Evolutionary conservation across 2,113 vertebrate species (phyloP), one percentile per base, ranked within the genome.

Genomic region (Rhinoptilus africanus): DNA sequence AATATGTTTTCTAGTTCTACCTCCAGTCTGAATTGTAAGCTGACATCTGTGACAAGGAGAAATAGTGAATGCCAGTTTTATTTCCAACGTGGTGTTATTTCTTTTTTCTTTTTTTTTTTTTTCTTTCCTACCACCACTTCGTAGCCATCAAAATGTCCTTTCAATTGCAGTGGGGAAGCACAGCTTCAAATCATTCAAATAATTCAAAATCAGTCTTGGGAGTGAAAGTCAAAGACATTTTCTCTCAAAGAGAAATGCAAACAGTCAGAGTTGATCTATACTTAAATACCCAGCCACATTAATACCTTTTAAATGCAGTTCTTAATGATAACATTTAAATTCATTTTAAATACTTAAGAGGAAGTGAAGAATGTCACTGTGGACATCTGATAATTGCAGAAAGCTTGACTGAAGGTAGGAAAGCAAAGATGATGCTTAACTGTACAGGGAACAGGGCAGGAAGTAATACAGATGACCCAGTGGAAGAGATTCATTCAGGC

Each of bases 51-150:
- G 51, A 85, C 39, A 81, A 85, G 39, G 21, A 91, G 35, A 79
- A 85, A 81, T 16, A 89, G 14, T 3, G 5, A 92, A 89, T 67
- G 17, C 5, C 35, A 50, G 17, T 59, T 78, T 93, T 71, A 60
- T 82, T 91, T 82, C 73, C 60, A 79, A 6, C 0, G 0, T 53
- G n/a, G 2, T 47, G 18, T 14, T 63, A 4, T 20, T 30, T 7
- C 2, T 39, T 56, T 75, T 50, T 51, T 5, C 22, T 59, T 9
- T 54, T 53, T 7, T 27, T 27, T 53, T 20, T 88, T 64, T 73
- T 26, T 26, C 35, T 32, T 59, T 71, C 4, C 2, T 10, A 41
- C 8, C 27, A 75, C 5, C 18, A 51, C 45, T 84, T 84, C 7
- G 17, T 23, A 83, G 37, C 47, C 64, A 68, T 84, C 12, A 47